phyloP scores from a whole-genome alignment of 2,113 vertebrate species.

The Numenius arquata region DNA sequence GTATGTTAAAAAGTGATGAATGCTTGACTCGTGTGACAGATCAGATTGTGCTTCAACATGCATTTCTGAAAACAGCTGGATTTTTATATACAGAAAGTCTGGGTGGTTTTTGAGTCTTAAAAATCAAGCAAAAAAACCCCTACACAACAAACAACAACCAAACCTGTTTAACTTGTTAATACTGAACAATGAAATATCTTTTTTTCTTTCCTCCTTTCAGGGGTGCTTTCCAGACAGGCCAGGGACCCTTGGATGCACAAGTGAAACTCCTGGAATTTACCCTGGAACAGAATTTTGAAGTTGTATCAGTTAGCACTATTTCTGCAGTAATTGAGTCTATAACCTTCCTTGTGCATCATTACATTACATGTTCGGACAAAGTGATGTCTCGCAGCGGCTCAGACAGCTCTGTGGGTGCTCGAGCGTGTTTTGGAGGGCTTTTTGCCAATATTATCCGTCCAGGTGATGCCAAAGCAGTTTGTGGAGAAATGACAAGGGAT shows the following conservation, averaged over 20 bases:
- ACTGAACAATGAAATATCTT: not conserved
- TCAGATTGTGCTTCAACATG: not conserved
- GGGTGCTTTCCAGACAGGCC: slow-evolving; percentile 95
- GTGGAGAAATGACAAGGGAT: slow-evolving; percentile 96
- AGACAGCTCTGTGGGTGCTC: slow-evolving; percentile 93
- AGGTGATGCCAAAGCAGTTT: slow-evolving; percentile 97
- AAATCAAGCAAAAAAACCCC: not conserved
- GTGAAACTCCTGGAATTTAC: slow-evolving; percentile 97
- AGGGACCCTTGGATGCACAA: slow-evolving; percentile 95
- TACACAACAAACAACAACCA: not conserved
- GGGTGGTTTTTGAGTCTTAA: not conserved
- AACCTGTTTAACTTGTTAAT: not conserved
- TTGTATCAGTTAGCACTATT: slow-evolving; percentile 94
- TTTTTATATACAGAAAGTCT: not conserved
- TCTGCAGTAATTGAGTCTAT: slow-evolving; percentile 95
- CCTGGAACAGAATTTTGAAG: slow-evolving; percentile 97
- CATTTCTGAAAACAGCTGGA: not conserved
- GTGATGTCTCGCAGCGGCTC: slow-evolving; percentile 96
- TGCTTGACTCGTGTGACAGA: not conserved
- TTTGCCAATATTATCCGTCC: slow-evolving; percentile 98
- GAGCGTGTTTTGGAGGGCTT: slow-evolving; percentile 95
- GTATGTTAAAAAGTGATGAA: not conserved
- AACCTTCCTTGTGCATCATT: slow-evolving; percentile 97
- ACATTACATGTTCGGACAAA: slow-evolving; percentile 97
- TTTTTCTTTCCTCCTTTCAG: slow-evolving; percentile 55